Evolutionary conservation across 1,140 invertebrate genomes (phyloP).

Genomic region (Lucilia cuprina): DNA sequence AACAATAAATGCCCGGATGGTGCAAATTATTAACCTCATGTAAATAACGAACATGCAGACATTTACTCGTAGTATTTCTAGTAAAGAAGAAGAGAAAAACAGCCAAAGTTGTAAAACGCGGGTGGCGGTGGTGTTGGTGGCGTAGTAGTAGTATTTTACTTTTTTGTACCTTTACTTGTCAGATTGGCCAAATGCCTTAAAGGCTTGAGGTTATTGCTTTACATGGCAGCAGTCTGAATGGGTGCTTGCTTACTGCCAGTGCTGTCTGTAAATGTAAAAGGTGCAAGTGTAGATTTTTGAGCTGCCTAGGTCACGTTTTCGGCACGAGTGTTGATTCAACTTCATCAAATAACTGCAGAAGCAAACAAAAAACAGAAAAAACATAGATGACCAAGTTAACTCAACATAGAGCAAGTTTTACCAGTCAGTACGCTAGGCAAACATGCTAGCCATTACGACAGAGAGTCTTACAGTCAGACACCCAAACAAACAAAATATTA

Average conservation of each 20-base stretch:
- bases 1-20: background rate
- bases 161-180: background rate
- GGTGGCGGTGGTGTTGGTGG: background rate
- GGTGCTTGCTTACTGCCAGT: background rate
- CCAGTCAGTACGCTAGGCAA: background rate
- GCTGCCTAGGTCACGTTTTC: slow-evolving; percentile 26
- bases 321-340: slow-evolving; percentile 17
- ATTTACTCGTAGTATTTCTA: background rate
- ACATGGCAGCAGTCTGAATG: background rate
- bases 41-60: background rate
- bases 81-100: background rate
- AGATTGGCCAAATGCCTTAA: slow-evolving; percentile 8
- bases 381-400: background rate
- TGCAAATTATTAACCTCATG: slow-evolving; percentile 2
- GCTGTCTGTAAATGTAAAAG: background rate
- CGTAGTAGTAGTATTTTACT: no score
- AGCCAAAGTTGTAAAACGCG: background rate
- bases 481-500: background rate
- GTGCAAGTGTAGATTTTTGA: slow-evolving; percentile 27
- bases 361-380: background rate
- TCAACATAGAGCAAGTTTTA: background rate
- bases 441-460: no score
- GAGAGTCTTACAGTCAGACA: background rate
- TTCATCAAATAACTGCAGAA: background rate
- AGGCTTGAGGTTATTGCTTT: background rate